Evolutionary conservation across 2,113 vertebrate genomes (phyloP).

Genomic region (Caranx ignobilis): DNA sequence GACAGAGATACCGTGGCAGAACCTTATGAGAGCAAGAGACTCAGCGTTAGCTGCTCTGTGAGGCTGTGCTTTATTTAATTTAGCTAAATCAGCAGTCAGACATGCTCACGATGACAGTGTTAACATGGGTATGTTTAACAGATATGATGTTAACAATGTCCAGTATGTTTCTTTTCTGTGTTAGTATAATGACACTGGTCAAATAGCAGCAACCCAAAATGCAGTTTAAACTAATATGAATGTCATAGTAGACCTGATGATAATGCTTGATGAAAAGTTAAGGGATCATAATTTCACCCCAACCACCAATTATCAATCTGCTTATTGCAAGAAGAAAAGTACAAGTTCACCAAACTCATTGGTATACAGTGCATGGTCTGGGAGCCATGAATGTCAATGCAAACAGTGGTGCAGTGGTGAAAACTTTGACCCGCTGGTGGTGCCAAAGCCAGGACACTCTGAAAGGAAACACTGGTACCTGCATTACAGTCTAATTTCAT

Average conservation of each 20-base stretch:
- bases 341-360: not conserved
- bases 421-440: not conserved
- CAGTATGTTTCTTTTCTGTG: not conserved
- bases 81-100: not conserved
- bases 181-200: not conserved
- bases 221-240: not conserved
- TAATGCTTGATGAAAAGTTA: not conserved
- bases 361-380: not conserved
- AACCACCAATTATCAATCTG: too few species aligned
- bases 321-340: not conserved
- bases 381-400: not conserved
- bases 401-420: not conserved
- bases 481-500: too few species aligned
- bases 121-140: not conserved
- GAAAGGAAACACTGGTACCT: too few species aligned
- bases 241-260: not conserved
- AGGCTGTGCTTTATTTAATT: not conserved
- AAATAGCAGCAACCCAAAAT: not conserved
- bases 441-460: not conserved
- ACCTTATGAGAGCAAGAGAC: constrained; percentile 14
- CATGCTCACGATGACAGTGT: not conserved
- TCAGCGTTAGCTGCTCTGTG: constrained; percentile 1
- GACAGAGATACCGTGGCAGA: constrained; percentile 30
- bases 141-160: not conserved
- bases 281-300: not conserved